These are phyloP conservation scores for Orthonevra nobilis DNA, from an alignment of 2,888 invertebrate species.

Conservation along the genomic window DNA sequence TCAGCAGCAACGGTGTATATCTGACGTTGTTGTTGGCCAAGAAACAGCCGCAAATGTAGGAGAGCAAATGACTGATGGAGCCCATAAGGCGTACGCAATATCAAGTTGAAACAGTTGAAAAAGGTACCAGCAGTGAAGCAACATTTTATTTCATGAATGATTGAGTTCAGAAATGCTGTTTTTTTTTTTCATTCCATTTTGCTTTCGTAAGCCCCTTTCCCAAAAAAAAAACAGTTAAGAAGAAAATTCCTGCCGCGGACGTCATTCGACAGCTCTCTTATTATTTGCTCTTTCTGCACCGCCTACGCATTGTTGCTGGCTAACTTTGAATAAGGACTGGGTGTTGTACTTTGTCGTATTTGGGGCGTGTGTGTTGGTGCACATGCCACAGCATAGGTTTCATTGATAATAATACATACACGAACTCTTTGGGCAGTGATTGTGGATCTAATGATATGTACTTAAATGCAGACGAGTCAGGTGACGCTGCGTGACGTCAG, in stretches of 20 bases:
- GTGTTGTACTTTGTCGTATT: constrained; percentile 30
- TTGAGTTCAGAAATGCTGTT: constrained; percentile 30
- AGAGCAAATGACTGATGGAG: constrained; percentile 46
- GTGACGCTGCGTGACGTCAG: constrained; percentile 55
- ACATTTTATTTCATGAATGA: constrained; percentile 53
- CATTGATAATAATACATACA: constrained; percentile 60
- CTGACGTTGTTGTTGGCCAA: constrained; percentile 46
- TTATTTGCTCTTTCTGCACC: constrained; percentile 41
- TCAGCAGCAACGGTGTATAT: constrained; percentile 40
- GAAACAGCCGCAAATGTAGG: constrained; percentile 12
- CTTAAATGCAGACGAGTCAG: constrained; percentile 38
- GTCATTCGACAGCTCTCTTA: constrained; percentile 59
- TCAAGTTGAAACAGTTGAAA: constrained; percentile 38
- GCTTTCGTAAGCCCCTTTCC: constrained; percentile 2
- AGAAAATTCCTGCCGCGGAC: constrained; percentile 49
- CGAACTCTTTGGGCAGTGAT: constrained; percentile 24
- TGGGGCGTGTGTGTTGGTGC: constrained; percentile 53
- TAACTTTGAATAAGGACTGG: constrained; percentile 21
- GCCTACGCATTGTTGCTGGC: constrained; percentile 54
- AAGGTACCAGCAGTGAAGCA: constrained; percentile 17
- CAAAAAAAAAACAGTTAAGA: constrained; percentile 36
- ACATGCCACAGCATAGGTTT: constrained; percentile 50
- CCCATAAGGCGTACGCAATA: constrained; percentile 43
- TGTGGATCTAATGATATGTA: constrained; percentile 39
- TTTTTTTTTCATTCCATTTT: constrained; percentile 1